phyloP scores from a whole-genome alignment of 2,797 vertebrate species.

The Rachycentron canadum region DNA sequence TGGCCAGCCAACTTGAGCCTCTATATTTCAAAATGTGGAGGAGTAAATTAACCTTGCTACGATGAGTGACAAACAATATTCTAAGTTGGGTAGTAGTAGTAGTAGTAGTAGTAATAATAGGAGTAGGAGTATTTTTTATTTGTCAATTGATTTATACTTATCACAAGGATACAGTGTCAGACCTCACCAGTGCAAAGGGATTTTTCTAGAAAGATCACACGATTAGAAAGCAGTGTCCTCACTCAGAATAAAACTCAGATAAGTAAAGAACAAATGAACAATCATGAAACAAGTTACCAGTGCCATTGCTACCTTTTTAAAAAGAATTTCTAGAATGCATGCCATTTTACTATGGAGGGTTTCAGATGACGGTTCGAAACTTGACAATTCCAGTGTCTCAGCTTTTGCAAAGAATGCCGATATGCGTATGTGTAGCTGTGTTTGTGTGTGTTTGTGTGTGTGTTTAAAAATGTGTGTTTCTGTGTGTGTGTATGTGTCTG shows the following conservation, averaged over 20 bases:
- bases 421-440: slow-evolving; percentile 52
- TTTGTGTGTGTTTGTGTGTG: slow-evolving; percentile 54
- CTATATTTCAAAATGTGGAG: slow-evolving; percentile 84
- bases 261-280: slow-evolving; percentile 84
- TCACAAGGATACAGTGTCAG: slow-evolving; percentile 83
- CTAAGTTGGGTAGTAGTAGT: slow-evolving; percentile 78
- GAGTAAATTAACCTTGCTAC: slow-evolving; percentile 88
- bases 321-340: slow-evolving; percentile 88
- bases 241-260: slow-evolving; percentile 80
- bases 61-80: slow-evolving; percentile 82
- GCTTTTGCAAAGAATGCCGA: slow-evolving; percentile 76
- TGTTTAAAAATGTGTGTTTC: slow-evolving; percentile 42
- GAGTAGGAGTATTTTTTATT: slow-evolving; percentile 55
- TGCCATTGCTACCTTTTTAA: slow-evolving; percentile 83
- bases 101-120: slow-evolving; percentile 62
- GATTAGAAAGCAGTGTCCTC: slow-evolving; percentile 87
- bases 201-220: slow-evolving; percentile 86
- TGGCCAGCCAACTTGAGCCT: slow-evolving; percentile 90
- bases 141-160: slow-evolving; percentile 76
- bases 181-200: slow-evolving; percentile 85
- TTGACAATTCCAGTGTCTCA: slow-evolving; percentile 80
- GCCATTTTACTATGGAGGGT: slow-evolving; percentile 85
- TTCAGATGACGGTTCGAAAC: slow-evolving; percentile 77
- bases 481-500: slow-evolving; percentile 47
- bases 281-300: slow-evolving; percentile 86